phyloP scores from a whole-genome alignment of 2,797 vertebrate genomes.

The Hippoglossus hippoglossus region DNA sequence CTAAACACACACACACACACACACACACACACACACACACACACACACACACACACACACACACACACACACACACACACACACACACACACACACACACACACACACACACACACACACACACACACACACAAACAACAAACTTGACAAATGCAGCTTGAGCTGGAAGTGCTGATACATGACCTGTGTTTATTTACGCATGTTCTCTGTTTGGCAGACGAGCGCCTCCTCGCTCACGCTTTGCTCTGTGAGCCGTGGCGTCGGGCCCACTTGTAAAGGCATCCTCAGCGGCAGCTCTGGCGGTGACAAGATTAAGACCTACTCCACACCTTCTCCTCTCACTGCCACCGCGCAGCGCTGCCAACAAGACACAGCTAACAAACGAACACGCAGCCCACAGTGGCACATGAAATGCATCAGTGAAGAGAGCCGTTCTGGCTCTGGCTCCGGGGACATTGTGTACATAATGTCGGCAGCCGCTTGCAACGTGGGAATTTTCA shows the following conservation, averaged over 20 bases:
- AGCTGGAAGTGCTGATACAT: conserved; percentile 14
- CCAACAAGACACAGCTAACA: conserved; percentile 61
- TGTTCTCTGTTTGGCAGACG: neutral
- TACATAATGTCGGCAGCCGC: conserved; percentile 67
- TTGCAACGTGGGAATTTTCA: conserved; percentile 67
- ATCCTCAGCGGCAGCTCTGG: conserved; percentile 30
- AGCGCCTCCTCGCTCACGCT: neutral
- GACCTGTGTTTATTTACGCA: conserved; percentile 23
- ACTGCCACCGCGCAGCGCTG: conserved; percentile 41
- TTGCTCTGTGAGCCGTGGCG: conserved; percentile 28
- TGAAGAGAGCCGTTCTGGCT: conserved; percentile 55
- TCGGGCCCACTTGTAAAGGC: conserved; percentile 1
- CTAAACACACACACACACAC: neutral
- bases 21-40: neutral
- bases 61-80: neutral
- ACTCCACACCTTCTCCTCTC: conserved; percentile 53
- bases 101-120: conserved; percentile 11
- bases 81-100: conserved; percentile 1
- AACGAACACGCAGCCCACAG: conserved; percentile 60
- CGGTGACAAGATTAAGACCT: conserved; percentile 60
- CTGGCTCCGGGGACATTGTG: conserved; percentile 64
- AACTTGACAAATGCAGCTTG: conserved; percentile 21
- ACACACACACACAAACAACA: neutral
- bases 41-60: neutral
- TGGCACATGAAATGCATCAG: conserved; percentile 67